Conservation (phyloP, 2,888 invertebrate species). For the Stenotaenia linearis region DNA sequence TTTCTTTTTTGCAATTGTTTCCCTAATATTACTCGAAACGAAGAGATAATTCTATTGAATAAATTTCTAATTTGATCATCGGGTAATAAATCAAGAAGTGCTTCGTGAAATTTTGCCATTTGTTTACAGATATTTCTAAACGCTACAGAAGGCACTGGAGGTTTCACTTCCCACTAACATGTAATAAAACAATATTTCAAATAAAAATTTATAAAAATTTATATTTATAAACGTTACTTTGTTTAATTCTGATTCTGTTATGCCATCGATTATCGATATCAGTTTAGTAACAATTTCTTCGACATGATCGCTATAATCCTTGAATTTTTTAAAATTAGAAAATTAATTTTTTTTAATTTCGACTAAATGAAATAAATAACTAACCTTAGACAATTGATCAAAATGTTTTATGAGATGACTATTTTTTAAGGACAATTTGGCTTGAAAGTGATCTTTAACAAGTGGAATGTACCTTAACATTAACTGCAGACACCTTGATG, state of each 20-base stretch:
- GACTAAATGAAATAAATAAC: background rate
- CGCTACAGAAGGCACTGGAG: conserved; percentile 82
- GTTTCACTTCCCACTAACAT: conserved; percentile 81
- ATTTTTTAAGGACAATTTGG: conserved; percentile 45
- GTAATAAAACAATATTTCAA: background rate
- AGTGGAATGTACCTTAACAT: conserved; percentile 52
- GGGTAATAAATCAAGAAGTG: conserved; percentile 77
- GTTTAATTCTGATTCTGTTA: conserved; percentile 69
- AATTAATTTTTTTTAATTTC: conserved; percentile 1
- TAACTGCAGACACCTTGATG: conserved; percentile 36
- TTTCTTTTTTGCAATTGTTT: conserved; percentile 78
- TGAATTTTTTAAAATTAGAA: background rate
- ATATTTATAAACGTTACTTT: conserved; percentile 43
- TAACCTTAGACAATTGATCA: conserved; percentile 46
- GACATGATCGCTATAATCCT: conserved; percentile 68
- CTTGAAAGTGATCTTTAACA: conserved; percentile 47
- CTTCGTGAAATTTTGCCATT: conserved; percentile 84
- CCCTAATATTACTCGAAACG: conserved; percentile 78
- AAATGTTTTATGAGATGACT: conserved; percentile 48
- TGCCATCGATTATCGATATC: conserved; percentile 77
- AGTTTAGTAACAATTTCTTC: conserved; percentile 89
- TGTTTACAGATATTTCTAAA: conserved; percentile 58
- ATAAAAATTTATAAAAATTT: background rate
- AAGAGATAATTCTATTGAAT: conserved; percentile 70
- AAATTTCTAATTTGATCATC: conserved; percentile 60